Evolutionary conservation across 2,888 invertebrate species (phyloP), one percentile per base, ranked within the genome.

Genomic region (Pristionchus japonicus): DNA sequence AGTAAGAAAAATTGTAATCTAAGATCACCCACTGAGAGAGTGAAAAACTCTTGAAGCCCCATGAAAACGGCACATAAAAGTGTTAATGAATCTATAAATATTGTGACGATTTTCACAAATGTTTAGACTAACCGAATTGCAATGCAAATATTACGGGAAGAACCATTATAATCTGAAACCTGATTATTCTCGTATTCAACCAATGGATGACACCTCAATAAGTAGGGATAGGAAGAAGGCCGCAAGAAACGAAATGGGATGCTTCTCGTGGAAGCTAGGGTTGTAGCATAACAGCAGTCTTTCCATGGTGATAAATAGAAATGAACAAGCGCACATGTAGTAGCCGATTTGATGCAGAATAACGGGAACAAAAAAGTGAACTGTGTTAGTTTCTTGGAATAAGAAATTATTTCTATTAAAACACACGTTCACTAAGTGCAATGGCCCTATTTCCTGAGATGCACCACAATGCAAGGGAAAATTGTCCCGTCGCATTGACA

Each of bases 261-360:
- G 3, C 20, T 23, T 40, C 40, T 74, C 74, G 37, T 70, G n/a
- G 31, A 37, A 70, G 3, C 17, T 20, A 1, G 37, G 70, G 31
- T 70, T 70, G 17, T 70, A 70, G 34, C 70, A 70, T 3, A 70
- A 34, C 2, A 67, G 2, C 13, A 67, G 17, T 34, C 67, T 1
- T 31, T 67, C 67, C 4, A 27, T 17, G 3, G 34, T 67, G 7
- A 67, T 67, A 0, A 67, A 34, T 31, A 67, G 34, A 31, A 67
- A 67, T 11, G 67, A 67, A 17, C 67, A 67, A 67, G 67, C 67
- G 31, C 67, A 67, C 67, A 67, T 34, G 67, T 67, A 67, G 67
- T 67, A 67, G 11, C 67, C 67, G n/a, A 17, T 67, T 67, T 67
- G 67, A 31, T 67, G 34, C 15, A 67, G 7, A 2, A 67, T 27